phyloP scores from a whole-genome alignment of 2,113 vertebrate genomes.

The Colius striatus region DNA sequence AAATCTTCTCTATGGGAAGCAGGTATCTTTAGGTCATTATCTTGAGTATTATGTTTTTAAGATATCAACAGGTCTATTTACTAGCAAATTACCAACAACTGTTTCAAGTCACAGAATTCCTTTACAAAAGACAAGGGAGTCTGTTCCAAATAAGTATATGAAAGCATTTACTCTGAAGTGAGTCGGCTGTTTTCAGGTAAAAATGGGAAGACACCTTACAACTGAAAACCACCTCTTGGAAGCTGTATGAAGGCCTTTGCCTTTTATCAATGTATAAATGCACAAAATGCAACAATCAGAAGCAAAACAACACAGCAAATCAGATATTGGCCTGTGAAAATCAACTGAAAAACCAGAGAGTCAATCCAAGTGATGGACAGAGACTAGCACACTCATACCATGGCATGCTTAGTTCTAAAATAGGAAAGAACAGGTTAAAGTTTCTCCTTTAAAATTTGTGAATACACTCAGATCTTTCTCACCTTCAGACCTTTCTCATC shows the following conservation, averaged over 20 bases:
- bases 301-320: not conserved
- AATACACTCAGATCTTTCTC: slow-evolving; percentile 3
- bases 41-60: not conserved
- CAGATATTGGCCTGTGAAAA: not conserved
- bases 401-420: not conserved
- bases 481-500: slow-evolving; percentile 97
- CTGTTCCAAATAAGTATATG: not conserved
- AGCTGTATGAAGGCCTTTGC: not conserved
- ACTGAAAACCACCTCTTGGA: not conserved
- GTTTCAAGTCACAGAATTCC: not conserved
- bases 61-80: not conserved
- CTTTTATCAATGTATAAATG: not conserved
- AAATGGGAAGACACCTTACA: not conserved
- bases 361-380: not conserved
- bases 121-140: not conserved
- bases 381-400: not conserved
- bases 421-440: accelerated
- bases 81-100: not conserved
- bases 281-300: not conserved
- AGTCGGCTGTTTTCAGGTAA: not conserved
- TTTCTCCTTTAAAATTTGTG: not conserved
- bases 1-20: not conserved
- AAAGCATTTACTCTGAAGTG: not conserved
- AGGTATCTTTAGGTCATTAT: not conserved
- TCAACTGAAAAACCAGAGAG: not conserved